Conservation (phyloP, 2,888 invertebrate genomes). For the Nudaria mundana region DNA sequence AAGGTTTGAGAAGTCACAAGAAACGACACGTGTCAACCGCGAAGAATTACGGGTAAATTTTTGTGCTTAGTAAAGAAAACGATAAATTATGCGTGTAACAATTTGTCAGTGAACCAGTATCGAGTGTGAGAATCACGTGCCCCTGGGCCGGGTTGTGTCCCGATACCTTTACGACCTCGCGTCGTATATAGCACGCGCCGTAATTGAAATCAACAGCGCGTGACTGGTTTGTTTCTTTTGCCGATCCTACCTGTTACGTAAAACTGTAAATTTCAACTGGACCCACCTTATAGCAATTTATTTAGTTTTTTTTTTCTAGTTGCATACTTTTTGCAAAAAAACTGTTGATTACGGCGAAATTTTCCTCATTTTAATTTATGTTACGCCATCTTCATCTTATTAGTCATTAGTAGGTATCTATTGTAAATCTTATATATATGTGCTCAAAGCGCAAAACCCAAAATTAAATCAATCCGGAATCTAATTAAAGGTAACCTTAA, state of each 20-base stretch:
- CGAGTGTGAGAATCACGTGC: constrained; percentile 16
- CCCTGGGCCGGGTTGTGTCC: constrained; percentile 9
- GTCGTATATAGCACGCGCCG: constrained; percentile 38
- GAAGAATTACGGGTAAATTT: constrained; percentile 16
- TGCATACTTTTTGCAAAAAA: no score
- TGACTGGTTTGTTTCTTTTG: constrained; percentile 48
- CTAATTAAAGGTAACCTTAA: no score
- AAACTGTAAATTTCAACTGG: constrained; percentile 44
- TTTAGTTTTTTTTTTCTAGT: no score
- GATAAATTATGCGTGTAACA: constrained; percentile 27
- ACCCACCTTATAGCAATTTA: no score
- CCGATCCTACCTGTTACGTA: constrained; percentile 42
- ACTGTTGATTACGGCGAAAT: no score
- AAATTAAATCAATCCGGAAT: no score
- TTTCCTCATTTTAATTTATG: no score
- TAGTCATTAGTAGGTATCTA: no score
- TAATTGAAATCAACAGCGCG: constrained; percentile 55
- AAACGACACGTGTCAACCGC: background rate
- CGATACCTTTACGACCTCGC: constrained; percentile 44
- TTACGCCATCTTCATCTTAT: no score
- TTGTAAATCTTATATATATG: no score
- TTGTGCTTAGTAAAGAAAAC: constrained; percentile 27
- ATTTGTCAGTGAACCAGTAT: constrained; percentile 29
- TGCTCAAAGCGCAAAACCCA: no score
- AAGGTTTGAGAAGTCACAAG: no score